Evolutionary conservation across 2,888 invertebrate genomes (phyloP).

Genomic region (Oxyscelio sp.): DNA sequence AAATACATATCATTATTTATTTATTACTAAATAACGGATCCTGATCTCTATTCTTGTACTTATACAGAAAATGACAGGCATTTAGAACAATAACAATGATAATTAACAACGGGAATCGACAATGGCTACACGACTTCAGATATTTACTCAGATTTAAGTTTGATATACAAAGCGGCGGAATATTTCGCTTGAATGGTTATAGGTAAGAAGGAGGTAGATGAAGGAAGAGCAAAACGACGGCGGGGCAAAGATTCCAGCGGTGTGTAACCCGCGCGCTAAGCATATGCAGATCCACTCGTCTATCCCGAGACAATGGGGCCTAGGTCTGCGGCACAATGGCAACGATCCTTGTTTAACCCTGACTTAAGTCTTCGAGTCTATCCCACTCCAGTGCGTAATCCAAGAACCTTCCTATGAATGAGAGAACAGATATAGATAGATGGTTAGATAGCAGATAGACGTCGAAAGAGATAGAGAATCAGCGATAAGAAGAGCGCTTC

Average conservation of each 20-base stretch:
- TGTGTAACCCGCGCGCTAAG: constrained; percentile 87
- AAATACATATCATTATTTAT: no score
- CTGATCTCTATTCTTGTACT: no score
- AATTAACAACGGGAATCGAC: constrained; percentile 57
- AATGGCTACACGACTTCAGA: constrained; percentile 39
- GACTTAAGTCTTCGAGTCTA: constrained; percentile 88
- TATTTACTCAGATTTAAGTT: constrained; percentile 68
- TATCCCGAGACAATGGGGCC: constrained; percentile 87
- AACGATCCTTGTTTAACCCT: constrained; percentile 89
- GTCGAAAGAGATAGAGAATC: constrained; percentile 70
- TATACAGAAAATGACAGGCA: constrained; percentile 10
- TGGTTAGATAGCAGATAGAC: constrained; percentile 66
- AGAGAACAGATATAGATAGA: constrained; percentile 76
- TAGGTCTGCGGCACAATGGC: constrained; percentile 86
- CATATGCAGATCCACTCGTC: constrained; percentile 89
- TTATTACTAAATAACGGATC: no score
- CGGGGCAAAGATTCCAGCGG: constrained; percentile 80
- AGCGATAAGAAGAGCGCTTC: constrained; percentile 72
- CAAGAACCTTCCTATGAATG: constrained; percentile 85
- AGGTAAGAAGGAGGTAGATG: constrained; percentile 76
- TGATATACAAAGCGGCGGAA: constrained; percentile 54
- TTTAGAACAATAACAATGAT: constrained; percentile 21
- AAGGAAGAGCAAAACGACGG: constrained; percentile 79
- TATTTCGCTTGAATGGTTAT: constrained; percentile 70
- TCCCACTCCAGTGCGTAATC: constrained; percentile 87